A percentile compares a stretch with the other conserved stretches of the same genome.
Conservation (phyloP, 1,140 invertebrate species). For the Oncopeltus fasciatus region DNA sequence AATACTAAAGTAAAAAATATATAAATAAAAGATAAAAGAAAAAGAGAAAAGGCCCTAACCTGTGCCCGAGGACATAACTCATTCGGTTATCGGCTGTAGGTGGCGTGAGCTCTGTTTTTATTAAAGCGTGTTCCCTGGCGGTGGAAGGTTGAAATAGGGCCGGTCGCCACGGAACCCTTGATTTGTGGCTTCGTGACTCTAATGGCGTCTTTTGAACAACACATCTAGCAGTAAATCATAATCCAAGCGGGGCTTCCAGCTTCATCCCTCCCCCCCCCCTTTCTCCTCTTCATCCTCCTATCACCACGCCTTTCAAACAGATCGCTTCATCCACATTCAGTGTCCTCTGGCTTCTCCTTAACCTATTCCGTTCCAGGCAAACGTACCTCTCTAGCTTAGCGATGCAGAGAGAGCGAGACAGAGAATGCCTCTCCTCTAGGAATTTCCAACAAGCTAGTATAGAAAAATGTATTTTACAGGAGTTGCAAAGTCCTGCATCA, state of each 20-base stretch:
- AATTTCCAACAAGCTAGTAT: too few species aligned
- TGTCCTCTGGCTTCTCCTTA: too few species aligned
- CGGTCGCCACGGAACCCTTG: not conserved
- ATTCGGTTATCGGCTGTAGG: not conserved
- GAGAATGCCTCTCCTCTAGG: too few species aligned
- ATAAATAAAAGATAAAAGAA: not conserved
- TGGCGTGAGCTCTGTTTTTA: not conserved
- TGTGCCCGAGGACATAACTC: not conserved
- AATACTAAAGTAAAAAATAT: not conserved
- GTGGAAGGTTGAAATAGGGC: not conserved
- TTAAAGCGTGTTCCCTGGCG: not conserved
- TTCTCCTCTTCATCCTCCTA: too few species aligned
- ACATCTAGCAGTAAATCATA: slow-evolving; percentile 12
- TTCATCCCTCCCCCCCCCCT: not conserved
- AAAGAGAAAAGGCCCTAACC: not conserved
- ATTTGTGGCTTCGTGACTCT: not conserved
- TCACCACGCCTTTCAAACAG: too few species aligned
- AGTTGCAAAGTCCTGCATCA: too few species aligned
- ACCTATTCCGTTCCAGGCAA: too few species aligned
- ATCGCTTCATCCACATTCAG: too few species aligned
- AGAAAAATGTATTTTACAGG: too few species aligned
- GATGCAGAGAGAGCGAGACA: too few species aligned
- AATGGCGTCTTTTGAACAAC: not conserved
- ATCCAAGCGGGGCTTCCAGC: slow-evolving; percentile 9
- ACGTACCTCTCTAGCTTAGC: too few species aligned